These are phyloP conservation scores for Encarsia formosa DNA, from an alignment of 2,888 invertebrate species.

Conservation along the genomic window DNA sequence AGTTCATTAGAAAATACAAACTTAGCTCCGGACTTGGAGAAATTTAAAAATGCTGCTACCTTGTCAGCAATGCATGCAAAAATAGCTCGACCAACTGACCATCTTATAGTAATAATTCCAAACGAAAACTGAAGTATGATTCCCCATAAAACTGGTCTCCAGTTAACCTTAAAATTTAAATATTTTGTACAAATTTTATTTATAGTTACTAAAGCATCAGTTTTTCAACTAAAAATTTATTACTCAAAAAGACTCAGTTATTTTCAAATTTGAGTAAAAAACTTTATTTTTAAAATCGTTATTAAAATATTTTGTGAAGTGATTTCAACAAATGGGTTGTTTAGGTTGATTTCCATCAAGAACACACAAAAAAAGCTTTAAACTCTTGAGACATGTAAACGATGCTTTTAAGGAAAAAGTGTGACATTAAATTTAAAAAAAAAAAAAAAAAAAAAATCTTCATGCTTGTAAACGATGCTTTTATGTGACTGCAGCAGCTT, in stretches of 20 bases:
- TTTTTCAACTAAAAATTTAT: too few species aligned
- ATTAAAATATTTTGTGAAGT: not conserved
- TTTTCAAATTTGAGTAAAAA: not conserved
- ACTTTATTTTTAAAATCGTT: not conserved
- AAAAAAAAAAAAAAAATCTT: too few species aligned
- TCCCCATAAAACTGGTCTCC: slow-evolving; percentile 79
- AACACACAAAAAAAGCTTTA: too few species aligned
- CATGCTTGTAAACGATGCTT: too few species aligned
- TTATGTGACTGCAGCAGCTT: too few species aligned
- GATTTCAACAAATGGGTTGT: too few species aligned
- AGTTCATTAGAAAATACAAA: slow-evolving; percentile 79
- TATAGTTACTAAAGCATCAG: too few species aligned
- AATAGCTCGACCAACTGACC: slow-evolving; percentile 71
- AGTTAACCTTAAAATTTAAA: slow-evolving; percentile 57
- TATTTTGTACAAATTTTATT: not conserved
- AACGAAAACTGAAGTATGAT: slow-evolving; percentile 78
- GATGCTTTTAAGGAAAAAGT: too few species aligned
- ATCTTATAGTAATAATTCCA: slow-evolving; percentile 80
- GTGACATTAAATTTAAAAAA: too few species aligned
- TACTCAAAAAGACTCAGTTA: too few species aligned
- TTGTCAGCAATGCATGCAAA: slow-evolving; percentile 67
- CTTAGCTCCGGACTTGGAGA: slow-evolving; percentile 71
- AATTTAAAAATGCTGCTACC: slow-evolving; percentile 75
- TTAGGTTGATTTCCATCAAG: too few species aligned
- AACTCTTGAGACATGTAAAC: too few species aligned